Base-by-base conservation (phyloP, 2,888 invertebrate genomes). In the Ornithoptera priamus region DNA sequence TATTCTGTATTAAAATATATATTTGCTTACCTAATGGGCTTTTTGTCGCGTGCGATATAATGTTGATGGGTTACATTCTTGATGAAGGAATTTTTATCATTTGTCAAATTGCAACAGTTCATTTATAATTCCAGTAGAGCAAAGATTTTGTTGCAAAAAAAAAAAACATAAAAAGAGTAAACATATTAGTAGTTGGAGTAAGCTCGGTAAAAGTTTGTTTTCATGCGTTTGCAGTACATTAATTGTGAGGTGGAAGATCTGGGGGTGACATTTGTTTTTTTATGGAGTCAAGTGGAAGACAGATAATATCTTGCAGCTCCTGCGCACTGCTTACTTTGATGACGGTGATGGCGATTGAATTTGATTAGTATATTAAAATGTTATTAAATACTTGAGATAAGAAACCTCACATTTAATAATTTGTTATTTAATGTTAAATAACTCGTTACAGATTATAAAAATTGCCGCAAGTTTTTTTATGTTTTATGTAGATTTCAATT, bases 1-100 rank as follows among this genome's bases (percentile, higher is more conserved):
- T 89, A 90, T 90, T 91, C 89, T 89, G 86, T 87, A 89, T 91
- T 90, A 88, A 91, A 89, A 90, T 90, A 90, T 89, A 90, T 89
- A 89, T 89, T 90, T 89, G 88, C 88, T 87, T 91, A 85, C 84
- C 83, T 89, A 90, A 90, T 90, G 89, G 85, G 82, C 82, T 89
- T 91, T 91, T 90, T 89, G 89, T 88, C 90, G 84, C 88, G 90
- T 90, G 88, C 86, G 87, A 87, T 84, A 85, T 82, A 85, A 82
- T 83, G 75, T 80, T 82, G 81, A 79, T 76, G 85, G 82, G 82
- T 83, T 81, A 77, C 78, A 76, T 81, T 79, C 77, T 80, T 76
- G 78, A 78, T 83, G 81, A 82, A 86, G 84, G 83, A 81, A 80
- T 85, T 85, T 84, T 84, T 87, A 85, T 85, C 81, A 86, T 86